Evolutionary conservation across 1,140 invertebrate genomes (phyloP).

Genomic region (Tyrophagus putrescentiae): DNA sequence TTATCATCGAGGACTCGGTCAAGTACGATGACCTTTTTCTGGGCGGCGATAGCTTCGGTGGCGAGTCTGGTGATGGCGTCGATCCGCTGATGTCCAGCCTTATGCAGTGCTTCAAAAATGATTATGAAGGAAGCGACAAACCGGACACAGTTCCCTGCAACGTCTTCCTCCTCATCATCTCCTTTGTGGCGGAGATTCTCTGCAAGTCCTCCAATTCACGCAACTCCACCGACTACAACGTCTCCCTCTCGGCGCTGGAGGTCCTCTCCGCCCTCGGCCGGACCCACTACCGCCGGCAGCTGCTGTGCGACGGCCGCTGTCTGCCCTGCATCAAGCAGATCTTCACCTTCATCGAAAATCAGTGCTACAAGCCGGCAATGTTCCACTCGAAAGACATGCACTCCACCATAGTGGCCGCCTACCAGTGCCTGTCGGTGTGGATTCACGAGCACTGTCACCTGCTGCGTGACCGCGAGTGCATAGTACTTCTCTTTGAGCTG

Average conservation of each 20-base stretch:
- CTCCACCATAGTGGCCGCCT: conserved; percentile 89
- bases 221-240: conserved; percentile 66
- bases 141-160: neutral
- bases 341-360: conserved; percentile 88
- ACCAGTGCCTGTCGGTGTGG: conserved; percentile 79
- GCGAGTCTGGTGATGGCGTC: conserved; percentile 38
- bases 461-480: conserved; percentile 75
- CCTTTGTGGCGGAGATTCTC: conserved; percentile 5
- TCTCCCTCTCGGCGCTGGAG: conserved; percentile 81
- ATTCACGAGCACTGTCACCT: conserved; percentile 61
- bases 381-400: conserved; percentile 94
- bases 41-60: conserved; percentile 2
- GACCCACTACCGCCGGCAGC: conserved; percentile 39
- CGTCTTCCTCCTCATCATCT: conserved; percentile 11
- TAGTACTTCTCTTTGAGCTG: conserved; percentile 82
- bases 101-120: conserved; percentile 10
- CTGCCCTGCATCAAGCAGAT: conserved; percentile 92
- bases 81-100: conserved; percentile 76
- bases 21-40: conserved; percentile 1
- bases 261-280: conserved; percentile 73
- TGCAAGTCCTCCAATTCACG: conserved; percentile 36
- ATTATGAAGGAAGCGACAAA: neutral
- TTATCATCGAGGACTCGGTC: conserved; percentile 5
- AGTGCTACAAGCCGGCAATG: conserved; percentile 84
- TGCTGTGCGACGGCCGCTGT: conserved; percentile 35